A percentile compares a stretch with the other conserved stretches of the same genome.
These are phyloP conservation scores for Sitta carolinensis DNA, from an alignment of 2,797 vertebrate species.

Conservation along the genomic window DNA sequence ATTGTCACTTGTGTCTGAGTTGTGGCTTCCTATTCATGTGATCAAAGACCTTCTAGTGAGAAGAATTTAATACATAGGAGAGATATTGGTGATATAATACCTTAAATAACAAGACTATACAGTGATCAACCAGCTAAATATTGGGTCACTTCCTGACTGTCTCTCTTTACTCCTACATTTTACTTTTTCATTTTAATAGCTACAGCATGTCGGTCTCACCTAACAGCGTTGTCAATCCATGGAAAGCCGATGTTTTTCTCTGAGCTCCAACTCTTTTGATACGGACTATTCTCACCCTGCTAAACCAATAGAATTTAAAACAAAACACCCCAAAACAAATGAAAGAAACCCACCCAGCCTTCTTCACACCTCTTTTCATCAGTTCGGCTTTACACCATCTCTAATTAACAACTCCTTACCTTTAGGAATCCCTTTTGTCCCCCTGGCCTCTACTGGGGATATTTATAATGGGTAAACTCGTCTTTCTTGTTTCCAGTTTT, in stretches of 20 bases:
- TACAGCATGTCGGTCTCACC: neutral
- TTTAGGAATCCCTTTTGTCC: neutral
- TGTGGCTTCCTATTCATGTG: rapidly evolving
- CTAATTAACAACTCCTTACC: neutral
- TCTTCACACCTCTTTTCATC: neutral
- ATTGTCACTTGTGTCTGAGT: neutral
- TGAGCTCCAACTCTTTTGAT: neutral
- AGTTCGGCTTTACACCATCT: neutral
- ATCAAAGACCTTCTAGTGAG: neutral
- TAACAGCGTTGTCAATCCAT: neutral
- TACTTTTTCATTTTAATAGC: neutral
- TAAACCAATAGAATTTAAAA: neutral
- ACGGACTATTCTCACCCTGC: neutral
- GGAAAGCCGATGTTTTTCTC: neutral
- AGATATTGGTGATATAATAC: neutral
- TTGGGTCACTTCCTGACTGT: neutral
- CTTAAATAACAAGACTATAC: neutral
- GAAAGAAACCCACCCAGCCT: neutral
- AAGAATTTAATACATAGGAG: neutral
- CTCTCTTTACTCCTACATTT: neutral
- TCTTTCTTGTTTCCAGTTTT: neutral
- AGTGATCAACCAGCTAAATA: neutral
- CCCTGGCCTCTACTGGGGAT: neutral
- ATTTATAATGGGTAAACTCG: neutral
- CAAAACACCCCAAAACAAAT: neutral